Evolutionary conservation across 2,113 vertebrate species (phyloP).

Genomic region (Saiga tatarica): DNA sequence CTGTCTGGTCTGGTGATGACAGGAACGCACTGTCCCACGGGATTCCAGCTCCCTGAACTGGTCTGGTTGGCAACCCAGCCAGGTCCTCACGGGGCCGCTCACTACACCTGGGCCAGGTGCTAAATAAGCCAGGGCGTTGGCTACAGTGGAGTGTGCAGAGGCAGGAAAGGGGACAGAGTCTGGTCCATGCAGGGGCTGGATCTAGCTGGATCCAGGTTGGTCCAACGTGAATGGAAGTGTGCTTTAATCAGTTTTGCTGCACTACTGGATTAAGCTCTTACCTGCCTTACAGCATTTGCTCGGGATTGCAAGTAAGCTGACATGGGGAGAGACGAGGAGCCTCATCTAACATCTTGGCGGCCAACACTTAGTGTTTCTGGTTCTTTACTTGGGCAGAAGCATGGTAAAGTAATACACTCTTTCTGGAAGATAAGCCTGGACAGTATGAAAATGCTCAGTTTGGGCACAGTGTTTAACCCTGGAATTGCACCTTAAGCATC

Average conservation of each 20-base stretch:
- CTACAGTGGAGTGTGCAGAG: neutral
- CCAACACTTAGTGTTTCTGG: neutral
- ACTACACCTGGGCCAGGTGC: fast-evolving
- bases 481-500: neutral
- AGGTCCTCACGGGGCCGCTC: fast-evolving
- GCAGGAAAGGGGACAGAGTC: neutral
- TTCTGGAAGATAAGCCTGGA: neutral
- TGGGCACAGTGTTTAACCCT: neutral
- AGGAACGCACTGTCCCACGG: neutral
- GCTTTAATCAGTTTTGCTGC: neutral
- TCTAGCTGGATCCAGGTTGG: neutral
- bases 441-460: neutral
- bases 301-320: neutral
- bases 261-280: neutral
- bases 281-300: neutral
- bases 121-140: neutral
- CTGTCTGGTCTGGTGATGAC: neutral
- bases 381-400: neutral
- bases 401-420: neutral
- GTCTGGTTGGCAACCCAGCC: neutral
- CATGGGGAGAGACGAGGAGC: neutral
- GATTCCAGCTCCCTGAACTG: neutral
- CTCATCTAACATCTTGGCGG: neutral
- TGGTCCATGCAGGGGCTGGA: fast-evolving
- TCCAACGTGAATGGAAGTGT: neutral